phyloP scores from a whole-genome alignment of 92 coral and sea anemone genomes.

The Pocillopora grandis region DNA sequence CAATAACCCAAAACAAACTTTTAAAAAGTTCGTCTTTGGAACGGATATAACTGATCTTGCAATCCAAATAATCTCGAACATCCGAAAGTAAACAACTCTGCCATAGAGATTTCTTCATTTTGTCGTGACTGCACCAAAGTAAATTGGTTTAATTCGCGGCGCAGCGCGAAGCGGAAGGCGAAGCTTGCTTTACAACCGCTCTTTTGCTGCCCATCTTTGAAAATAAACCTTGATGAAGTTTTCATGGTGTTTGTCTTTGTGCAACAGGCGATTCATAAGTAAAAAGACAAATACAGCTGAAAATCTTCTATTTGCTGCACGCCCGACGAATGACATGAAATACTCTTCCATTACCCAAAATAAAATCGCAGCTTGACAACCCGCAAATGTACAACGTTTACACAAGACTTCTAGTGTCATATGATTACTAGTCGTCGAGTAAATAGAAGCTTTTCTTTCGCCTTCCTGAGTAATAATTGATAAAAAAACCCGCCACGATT shows the following conservation, averaged over 20 bases:
- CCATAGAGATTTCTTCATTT: slow-evolving; percentile 6
- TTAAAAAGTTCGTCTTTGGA: background rate
- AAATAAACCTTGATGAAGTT: background rate
- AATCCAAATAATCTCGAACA: slow-evolving; percentile 6
- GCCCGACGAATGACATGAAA: background rate
- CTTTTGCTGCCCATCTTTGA: background rate
- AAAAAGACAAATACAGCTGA: slow-evolving; percentile 2
- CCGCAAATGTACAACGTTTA: slow-evolving; percentile 7
- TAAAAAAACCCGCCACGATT: slow-evolving; percentile 6
- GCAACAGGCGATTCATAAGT: background rate
- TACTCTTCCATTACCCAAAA: background rate
- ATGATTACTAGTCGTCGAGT: background rate
- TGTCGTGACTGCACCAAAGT: slow-evolving; percentile 7
- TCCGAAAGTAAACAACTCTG: background rate
- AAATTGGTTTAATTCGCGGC: slow-evolving; percentile 27
- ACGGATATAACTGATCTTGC: background rate
- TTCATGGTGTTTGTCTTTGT: background rate
- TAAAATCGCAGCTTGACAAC: slow-evolving; percentile 9
- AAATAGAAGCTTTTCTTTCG: background rate
- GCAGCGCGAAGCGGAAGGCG: background rate
- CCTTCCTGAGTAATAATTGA: background rate
- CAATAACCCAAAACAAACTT: background rate
- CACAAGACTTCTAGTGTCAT: slow-evolving; percentile 10
- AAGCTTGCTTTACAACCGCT: background rate
- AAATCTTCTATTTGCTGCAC: background rate